Evolutionary conservation across 2,888 invertebrate genomes (phyloP).

Genomic region (Lysandra bellargus): DNA sequence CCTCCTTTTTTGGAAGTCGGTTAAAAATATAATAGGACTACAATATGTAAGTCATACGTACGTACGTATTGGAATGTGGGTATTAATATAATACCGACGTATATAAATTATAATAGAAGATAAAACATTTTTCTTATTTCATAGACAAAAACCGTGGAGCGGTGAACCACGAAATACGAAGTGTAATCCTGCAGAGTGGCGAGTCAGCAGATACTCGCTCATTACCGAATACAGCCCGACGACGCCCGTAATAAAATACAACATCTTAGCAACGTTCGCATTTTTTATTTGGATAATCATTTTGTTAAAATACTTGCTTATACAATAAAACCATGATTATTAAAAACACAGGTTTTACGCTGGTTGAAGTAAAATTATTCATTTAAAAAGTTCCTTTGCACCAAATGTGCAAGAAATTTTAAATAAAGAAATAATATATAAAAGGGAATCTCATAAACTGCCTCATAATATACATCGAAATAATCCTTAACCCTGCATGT

Average conservation of each 20-base stretch:
- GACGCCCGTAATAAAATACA: background rate
- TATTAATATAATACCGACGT: background rate
- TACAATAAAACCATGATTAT: background rate
- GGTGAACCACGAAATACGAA: constrained; percentile 8
- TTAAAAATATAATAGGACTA: too few relatives aligned
- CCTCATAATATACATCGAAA: too few relatives aligned
- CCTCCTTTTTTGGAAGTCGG: too few relatives aligned
- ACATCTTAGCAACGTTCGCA: background rate
- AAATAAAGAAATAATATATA: too few relatives aligned
- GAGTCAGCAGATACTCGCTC: background rate
- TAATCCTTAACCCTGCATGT: too few relatives aligned
- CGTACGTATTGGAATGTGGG: too few relatives aligned
- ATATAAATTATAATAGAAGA: background rate
- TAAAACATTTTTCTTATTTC: background rate
- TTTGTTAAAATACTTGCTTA: background rate
- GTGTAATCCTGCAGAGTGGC: background rate
- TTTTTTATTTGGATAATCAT: background rate
- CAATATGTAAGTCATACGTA: too few relatives aligned
- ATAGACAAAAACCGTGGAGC: background rate
- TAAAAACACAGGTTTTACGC: too few relatives aligned
- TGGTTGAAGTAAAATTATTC: too few relatives aligned
- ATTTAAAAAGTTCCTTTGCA: too few relatives aligned
- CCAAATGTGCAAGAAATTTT: too few relatives aligned
- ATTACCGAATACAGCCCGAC: background rate
- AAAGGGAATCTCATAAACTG: too few relatives aligned